Evolutionary conservation across 2,113 vertebrate genomes (phyloP).

Genomic region (Gobio gobio): DNA sequence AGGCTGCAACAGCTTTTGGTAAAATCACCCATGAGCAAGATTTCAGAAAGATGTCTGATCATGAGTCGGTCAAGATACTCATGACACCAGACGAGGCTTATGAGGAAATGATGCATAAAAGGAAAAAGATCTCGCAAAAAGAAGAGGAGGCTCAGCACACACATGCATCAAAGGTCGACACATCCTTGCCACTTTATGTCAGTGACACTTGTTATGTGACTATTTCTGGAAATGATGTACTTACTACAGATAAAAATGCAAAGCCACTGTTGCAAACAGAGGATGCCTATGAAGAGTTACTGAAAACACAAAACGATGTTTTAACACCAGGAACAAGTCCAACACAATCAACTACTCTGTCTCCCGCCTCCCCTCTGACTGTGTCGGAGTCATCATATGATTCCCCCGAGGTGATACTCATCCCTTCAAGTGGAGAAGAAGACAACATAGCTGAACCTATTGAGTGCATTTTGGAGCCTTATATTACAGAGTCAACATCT

Average conservation of each 20-base stretch:
- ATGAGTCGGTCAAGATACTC: slow-evolving; percentile 78
- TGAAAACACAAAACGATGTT: slow-evolving; percentile 81
- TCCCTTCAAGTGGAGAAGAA: slow-evolving; percentile 61
- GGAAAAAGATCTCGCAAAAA: slow-evolving; percentile 77
- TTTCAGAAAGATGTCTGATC: slow-evolving; percentile 67
- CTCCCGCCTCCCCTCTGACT: slow-evolving; percentile 55
- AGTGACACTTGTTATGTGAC: slow-evolving; percentile 86
- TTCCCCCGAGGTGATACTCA: slow-evolving; percentile 69
- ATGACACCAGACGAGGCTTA: slow-evolving; percentile 84
- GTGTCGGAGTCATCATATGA: slow-evolving; percentile 71
- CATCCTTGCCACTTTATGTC: slow-evolving; percentile 75
- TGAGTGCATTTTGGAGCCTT: slow-evolving; percentile 58
- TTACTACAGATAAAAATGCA: slow-evolving; percentile 71
- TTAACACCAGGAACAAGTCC: slow-evolving; percentile 77
- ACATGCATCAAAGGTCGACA: slow-evolving; percentile 74
- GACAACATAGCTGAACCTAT: slow-evolving; percentile 53
- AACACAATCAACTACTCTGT: slow-evolving; percentile 67
- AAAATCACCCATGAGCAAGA: slow-evolving; percentile 74
- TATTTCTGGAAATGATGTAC: slow-evolving; percentile 79
- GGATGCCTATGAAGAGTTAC: slow-evolving; percentile 78
- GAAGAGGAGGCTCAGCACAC: slow-evolving; percentile 82
- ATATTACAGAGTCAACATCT: slow-evolving; percentile 68
- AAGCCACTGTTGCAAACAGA: slow-evolving; percentile 77
- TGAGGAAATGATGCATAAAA: slow-evolving; percentile 86
- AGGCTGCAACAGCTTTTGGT: slow-evolving; percentile 73